Evolutionary conservation across 2,113 vertebrate genomes (phyloP).

Genomic region (Macroglossus sobrinus): DNA sequence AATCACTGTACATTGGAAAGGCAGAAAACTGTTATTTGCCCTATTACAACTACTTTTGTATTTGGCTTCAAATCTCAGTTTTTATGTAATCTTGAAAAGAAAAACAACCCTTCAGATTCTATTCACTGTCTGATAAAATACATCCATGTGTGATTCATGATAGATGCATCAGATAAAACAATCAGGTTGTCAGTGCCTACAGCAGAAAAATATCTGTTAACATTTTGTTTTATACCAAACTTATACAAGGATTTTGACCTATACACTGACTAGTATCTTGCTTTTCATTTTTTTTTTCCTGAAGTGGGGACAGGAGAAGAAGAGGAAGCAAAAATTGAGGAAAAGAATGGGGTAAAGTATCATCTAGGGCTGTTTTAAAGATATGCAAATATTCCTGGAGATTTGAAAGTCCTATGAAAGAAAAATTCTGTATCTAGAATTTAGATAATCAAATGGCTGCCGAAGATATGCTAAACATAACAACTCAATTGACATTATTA

Average conservation of each 20-base stretch:
- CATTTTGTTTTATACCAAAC: slow-evolving; percentile 24
- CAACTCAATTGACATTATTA: not conserved
- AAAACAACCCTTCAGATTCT: slow-evolving; percentile 30
- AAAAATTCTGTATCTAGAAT: not conserved
- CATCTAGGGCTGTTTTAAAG: not conserved
- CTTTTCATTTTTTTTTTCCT: not conserved
- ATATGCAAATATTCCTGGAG: slow-evolving; percentile 6
- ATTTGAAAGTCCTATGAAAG: slow-evolving; percentile 7
- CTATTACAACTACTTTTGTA: slow-evolving; percentile 26
- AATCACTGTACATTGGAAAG: slow-evolving; percentile 43
- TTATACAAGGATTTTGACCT: not conserved
- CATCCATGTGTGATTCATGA: slow-evolving; percentile 8
- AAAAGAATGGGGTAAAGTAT: not conserved
- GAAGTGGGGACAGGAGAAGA: not conserved
- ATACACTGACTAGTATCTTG: not conserved
- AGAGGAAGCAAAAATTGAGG: slow-evolving; percentile 13
- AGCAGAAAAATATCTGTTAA: not conserved
- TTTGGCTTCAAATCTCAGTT: slow-evolving; percentile 25
- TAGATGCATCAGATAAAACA: not conserved
- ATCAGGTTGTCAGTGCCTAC: not conserved
- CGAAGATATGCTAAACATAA: slow-evolving; percentile 13
- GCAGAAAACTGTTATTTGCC: slow-evolving; percentile 22
- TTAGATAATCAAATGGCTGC: slow-evolving; percentile 23
- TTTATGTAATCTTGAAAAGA: slow-evolving; percentile 39
- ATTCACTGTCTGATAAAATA: slow-evolving; percentile 40